Evolutionary conservation across 2,888 invertebrate genomes (phyloP).

Genomic region (Leucania comma): DNA sequence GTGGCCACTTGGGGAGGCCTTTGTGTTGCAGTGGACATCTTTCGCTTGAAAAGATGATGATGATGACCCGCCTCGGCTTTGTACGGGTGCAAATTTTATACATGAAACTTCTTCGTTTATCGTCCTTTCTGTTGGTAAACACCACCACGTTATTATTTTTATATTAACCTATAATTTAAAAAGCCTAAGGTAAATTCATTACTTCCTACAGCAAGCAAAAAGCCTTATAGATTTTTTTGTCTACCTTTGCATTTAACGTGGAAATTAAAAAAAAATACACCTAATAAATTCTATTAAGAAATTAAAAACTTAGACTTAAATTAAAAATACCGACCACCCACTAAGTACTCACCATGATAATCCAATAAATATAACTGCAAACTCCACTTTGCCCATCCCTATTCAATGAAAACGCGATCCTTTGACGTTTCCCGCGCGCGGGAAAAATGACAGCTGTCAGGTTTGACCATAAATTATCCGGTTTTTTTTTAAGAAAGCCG

Average conservation of each 20-base stretch:
- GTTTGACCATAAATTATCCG: conserved; percentile 69
- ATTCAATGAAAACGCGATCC: conserved; percentile 56
- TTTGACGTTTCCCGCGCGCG: conserved; percentile 70
- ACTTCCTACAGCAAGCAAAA: neutral
- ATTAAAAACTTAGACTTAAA: neutral
- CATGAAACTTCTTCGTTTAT: no score
- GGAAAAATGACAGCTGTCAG: conserved; percentile 83
- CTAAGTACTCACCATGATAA: conserved; percentile 10
- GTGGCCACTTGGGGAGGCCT: neutral
- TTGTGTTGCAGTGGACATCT: neutral
- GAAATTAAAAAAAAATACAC: neutral
- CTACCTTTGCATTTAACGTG: neutral
- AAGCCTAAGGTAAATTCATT: neutral
- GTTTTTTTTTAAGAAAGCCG: conserved; percentile 65
- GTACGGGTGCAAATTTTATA: no score
- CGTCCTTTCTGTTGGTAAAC: no score
- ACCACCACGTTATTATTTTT: no score
- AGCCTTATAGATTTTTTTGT: neutral
- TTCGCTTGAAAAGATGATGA: neutral
- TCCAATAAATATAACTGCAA: conserved; percentile 41
- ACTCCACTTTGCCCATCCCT: conserved; percentile 41
- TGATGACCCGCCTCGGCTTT: neutral
- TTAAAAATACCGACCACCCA: conserved; percentile 38
- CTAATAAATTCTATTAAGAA: neutral
- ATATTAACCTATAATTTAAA: neutral